phyloP scores from a whole-genome alignment of 2,797 vertebrate species.

The Acomys russatus region DNA sequence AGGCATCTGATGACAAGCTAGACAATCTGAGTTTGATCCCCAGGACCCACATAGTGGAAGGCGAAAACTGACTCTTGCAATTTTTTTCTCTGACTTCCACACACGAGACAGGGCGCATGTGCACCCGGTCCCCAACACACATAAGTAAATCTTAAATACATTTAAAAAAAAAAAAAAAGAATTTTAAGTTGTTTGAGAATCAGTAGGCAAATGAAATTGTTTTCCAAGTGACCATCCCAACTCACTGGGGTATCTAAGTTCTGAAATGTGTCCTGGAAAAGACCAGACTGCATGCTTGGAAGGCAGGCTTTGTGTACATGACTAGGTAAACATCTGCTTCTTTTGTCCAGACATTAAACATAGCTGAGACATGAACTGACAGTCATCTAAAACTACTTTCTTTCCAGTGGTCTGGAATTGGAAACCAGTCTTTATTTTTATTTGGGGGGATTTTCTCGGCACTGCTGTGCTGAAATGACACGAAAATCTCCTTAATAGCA shows the following conservation, averaged over 20 bases:
- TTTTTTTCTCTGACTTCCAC: not conserved
- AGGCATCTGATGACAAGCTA: not conserved
- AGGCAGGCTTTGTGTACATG: not conserved
- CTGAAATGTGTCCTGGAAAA: not conserved
- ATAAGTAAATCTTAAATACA: not conserved
- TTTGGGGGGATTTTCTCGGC: slow-evolving; percentile 65
- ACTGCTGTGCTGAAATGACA: slow-evolving; percentile 50
- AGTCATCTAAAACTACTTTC: slow-evolving; percentile 48
- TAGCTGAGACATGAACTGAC: slow-evolving; percentile 35
- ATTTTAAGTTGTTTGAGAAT: slow-evolving; percentile 16
- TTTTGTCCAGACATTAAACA: slow-evolving; percentile 47
- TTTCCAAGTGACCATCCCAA: not conserved
- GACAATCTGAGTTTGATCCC: not conserved
- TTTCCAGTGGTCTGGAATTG: slow-evolving; percentile 41
- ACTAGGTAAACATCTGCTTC: not conserved
- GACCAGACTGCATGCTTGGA: not conserved
- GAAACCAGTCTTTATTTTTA: slow-evolving; percentile 70
- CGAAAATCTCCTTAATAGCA: slow-evolving; percentile 72
- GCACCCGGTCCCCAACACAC: not conserved
- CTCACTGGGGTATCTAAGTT: not conserved
- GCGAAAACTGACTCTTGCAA: not conserved
- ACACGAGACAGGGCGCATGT: not conserved
- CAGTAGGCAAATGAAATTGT: not conserved
- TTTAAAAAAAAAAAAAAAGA: not conserved
- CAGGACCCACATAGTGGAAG: not conserved